phyloP scores from a whole-genome alignment of 2,797 vertebrate genomes.

The Notoglanidium macrostoma region DNA sequence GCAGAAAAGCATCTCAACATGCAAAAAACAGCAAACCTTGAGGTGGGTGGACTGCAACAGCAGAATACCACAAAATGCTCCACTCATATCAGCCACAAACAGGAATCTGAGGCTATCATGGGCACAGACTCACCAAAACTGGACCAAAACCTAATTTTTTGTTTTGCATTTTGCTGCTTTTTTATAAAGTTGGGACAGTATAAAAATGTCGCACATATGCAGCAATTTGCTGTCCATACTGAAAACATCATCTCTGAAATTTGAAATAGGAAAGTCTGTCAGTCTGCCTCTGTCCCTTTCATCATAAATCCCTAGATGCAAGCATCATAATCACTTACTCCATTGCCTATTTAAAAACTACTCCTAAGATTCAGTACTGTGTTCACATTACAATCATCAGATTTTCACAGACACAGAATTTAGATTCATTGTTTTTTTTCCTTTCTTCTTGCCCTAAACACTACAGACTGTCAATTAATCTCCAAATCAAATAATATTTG shows the following conservation, averaged over 20 bases:
- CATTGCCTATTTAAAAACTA: not conserved
- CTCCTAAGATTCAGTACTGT: not conserved
- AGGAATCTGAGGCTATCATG: not conserved
- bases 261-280: conserved; percentile 9
- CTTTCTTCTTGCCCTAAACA: not conserved
- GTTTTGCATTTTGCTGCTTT: too few species aligned
- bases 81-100: not conserved
- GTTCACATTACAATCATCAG: not conserved
- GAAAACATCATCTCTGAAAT: not conserved
- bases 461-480: not conserved
- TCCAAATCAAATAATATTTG: not conserved
- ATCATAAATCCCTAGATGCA: conserved; percentile 40
- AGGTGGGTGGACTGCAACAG: too few species aligned
- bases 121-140: not conserved
- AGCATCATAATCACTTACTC: conserved; percentile 2
- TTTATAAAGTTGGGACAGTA: not conserved
- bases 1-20: not conserved
- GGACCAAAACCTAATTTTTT: not conserved
- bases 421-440: not conserved
- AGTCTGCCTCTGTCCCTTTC: conserved; percentile 1
- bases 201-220: not conserved
- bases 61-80: not conserved
- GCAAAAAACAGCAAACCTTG: not conserved
- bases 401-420: not conserved
- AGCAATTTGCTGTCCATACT: not conserved